Evolutionary conservation across 2,113 vertebrate genomes (phyloP).

Genomic region (Phycodurus eques): DNA sequence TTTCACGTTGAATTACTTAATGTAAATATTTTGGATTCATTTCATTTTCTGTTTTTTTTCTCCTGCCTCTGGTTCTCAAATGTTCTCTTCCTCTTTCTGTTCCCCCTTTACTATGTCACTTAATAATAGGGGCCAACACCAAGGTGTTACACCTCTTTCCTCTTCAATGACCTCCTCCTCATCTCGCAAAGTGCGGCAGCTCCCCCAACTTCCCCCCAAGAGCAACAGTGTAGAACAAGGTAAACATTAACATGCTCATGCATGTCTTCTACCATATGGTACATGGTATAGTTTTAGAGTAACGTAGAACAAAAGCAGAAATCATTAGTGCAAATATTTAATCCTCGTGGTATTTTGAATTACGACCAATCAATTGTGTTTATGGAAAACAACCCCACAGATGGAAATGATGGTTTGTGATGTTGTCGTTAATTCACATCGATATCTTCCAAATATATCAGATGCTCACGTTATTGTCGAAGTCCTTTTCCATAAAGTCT

Average conservation of each 20-base stretch:
- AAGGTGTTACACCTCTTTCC: conserved; percentile 80
- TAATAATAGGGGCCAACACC: conserved; percentile 79
- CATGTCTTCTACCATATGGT: not conserved
- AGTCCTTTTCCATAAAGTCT: not conserved
- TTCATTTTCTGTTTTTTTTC: not conserved
- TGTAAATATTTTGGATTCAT: not conserved
- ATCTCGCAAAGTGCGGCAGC: conserved; percentile 86
- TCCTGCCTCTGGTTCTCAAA: conserved; percentile 1
- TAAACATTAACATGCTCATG: conserved; percentile 27
- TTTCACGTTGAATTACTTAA: too few species aligned
- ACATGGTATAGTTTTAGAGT: not conserved
- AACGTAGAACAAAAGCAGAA: not conserved
- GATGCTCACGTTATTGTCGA: not conserved
- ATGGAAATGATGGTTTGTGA: not conserved
- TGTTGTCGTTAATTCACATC: not conserved
- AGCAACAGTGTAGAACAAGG: conserved; percentile 95
- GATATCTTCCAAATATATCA: not conserved
- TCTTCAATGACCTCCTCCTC: conserved; percentile 79
- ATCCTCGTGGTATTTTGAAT: not conserved
- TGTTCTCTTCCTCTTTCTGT: not conserved
- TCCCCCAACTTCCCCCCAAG: conserved; percentile 92
- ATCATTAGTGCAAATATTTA: not conserved
- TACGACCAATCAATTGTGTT: not conserved
- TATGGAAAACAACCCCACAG: not conserved
- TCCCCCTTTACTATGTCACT: conserved; percentile 5